Evolutionary conservation across 2,113 vertebrate genomes (phyloP).

Genomic region (Heptranchias perlo): DNA sequence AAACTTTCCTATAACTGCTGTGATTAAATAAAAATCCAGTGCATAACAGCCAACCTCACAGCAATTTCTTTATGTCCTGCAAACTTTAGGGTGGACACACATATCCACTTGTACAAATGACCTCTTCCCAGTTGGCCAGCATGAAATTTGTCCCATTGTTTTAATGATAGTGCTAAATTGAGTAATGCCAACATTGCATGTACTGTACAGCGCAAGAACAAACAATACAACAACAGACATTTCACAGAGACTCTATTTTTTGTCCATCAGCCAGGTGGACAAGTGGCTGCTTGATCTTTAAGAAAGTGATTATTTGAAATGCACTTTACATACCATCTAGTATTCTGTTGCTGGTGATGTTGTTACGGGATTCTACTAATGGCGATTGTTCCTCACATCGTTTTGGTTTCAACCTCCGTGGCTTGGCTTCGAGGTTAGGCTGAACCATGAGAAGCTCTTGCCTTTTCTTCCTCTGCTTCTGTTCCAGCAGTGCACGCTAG

Average conservation of each 20-base stretch:
- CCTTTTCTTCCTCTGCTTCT: slow-evolving; percentile 83
- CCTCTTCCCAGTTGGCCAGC: background rate
- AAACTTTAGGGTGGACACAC: background rate
- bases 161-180: background rate
- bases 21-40: background rate
- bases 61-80: background rate
- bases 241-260: background rate
- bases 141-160: background rate
- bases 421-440: slow-evolving; percentile 77
- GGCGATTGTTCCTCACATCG: slow-evolving; percentile 73
- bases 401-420: slow-evolving; percentile 60
- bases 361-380: slow-evolving; percentile 63
- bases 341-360: slow-evolving; percentile 54
- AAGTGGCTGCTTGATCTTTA: background rate
- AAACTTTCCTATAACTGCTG: background rate
- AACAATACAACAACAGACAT: background rate
- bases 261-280: background rate
- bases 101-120: background rate
- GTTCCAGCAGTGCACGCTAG: slow-evolving; percentile 82
- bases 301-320: background rate
- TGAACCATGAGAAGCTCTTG: slow-evolving; percentile 87
- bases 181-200: background rate
- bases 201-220: background rate
- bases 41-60: background rate
- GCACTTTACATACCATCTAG: slow-evolving; percentile 66